These are phyloP conservation scores for Bombus waltoni DNA, from an alignment of 1,140 invertebrate species.

Conservation along the genomic window DNA sequence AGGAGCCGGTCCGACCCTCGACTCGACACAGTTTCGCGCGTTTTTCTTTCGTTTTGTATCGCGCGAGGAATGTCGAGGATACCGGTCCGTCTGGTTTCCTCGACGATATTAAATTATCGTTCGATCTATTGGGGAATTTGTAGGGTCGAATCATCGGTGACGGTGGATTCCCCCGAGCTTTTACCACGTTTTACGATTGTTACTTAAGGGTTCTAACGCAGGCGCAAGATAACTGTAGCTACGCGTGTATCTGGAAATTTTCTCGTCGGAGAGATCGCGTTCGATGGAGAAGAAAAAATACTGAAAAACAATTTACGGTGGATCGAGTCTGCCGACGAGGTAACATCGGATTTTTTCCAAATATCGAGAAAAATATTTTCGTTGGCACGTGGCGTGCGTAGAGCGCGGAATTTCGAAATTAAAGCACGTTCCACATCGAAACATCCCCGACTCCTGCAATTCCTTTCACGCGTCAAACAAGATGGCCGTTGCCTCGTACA, in stretches of 20 bases:
- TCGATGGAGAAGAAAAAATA: not conserved
- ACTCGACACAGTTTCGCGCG: not conserved
- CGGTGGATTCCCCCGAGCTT: not conserved
- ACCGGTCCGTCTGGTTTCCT: not conserved
- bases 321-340: not conserved
- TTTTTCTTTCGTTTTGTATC: not conserved
- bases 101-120: not conserved
- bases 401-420: slow-evolving; percentile 41
- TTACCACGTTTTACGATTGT: not conserved
- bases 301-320: not conserved
- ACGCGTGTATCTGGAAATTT: not conserved
- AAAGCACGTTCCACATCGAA: not conserved
- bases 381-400: not conserved
- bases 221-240: not conserved
- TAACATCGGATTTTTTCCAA: slow-evolving; percentile 58
- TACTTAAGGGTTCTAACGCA: not conserved
- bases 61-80: not conserved
- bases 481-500: not conserved
- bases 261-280: not conserved
- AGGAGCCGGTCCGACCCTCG: not conserved
- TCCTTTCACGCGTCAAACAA: not conserved
- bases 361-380: slow-evolving; percentile 23
- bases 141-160: not conserved
- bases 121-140: not conserved
- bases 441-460: not conserved